A percentile compares a stretch with the other conserved stretches of the same genome.
Conservation (phyloP, 2,888 invertebrate species). For the Hirtodrosophila histrioides region DNA sequence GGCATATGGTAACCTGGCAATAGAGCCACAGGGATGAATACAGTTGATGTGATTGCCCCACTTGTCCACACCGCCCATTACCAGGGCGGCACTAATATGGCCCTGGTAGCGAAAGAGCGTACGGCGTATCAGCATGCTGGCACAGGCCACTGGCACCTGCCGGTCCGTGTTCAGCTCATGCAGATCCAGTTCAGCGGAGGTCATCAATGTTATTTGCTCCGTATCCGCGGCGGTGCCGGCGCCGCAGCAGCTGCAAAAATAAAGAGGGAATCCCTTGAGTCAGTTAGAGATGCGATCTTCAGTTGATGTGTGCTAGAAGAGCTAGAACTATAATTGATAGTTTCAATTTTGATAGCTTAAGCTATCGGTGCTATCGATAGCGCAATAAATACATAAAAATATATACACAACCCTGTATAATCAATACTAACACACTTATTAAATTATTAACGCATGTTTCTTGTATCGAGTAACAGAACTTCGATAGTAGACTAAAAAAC, state of each 20-base stretch:
- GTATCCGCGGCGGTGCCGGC: constrained; percentile 99
- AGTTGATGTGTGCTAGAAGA: too few relatives aligned
- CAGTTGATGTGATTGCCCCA: constrained; percentile 94
- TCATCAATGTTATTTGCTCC: constrained; percentile 95
- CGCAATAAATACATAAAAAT: too few relatives aligned
- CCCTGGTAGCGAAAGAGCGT: constrained; percentile 97
- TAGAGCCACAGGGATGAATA: constrained; percentile 98
- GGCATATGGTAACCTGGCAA: constrained; percentile 95
- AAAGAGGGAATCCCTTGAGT: background rate
- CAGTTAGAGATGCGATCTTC: too few relatives aligned
- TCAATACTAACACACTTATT: too few relatives aligned
- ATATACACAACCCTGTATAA: too few relatives aligned
- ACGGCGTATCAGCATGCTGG: constrained; percentile 95
- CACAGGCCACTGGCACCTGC: constrained; percentile 94
- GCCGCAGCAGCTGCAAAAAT: constrained; percentile 92
- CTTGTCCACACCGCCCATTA: constrained; percentile 97
- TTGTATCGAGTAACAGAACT: too few relatives aligned
- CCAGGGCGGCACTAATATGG: constrained; percentile 96
- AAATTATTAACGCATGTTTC: too few relatives aligned
- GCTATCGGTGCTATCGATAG: too few relatives aligned
- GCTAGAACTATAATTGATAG: too few relatives aligned
- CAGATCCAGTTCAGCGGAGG: constrained; percentile 96
- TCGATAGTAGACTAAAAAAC: too few relatives aligned
- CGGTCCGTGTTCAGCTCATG: constrained; percentile 96
- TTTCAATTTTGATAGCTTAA: too few relatives aligned